phyloP scores from a whole-genome alignment of 2,113 vertebrate species.

The Prinia subflava region DNA sequence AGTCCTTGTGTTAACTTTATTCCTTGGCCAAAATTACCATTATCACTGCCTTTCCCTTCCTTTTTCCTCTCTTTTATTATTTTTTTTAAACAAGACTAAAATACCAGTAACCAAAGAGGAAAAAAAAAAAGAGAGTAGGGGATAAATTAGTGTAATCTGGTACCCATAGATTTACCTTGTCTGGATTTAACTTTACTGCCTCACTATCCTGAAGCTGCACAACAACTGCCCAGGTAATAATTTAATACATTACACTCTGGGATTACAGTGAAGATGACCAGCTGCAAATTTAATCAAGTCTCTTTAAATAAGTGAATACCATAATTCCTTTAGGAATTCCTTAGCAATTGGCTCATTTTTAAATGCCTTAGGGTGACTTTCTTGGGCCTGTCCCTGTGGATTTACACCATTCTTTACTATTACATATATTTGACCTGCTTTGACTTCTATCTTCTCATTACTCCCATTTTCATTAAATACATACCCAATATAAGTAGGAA shows the following conservation, averaged over 20 bases:
- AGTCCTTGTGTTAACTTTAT: neutral
- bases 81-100: neutral
- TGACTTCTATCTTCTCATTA: neutral
- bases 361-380: neutral
- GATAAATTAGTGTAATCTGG: neutral
- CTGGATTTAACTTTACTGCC: neutral
- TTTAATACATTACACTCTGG: neutral
- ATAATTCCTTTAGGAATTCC: neutral
- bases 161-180: neutral
- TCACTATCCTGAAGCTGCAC: neutral
- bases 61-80: neutral
- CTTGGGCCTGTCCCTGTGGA: neutral
- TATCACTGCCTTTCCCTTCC: neutral
- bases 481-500: neutral
- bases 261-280: neutral
- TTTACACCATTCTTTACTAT: neutral
- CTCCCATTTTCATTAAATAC: neutral
- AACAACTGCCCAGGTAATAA: neutral
- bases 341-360: neutral
- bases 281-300: neutral
- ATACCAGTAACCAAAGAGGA: neutral
- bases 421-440: neutral
- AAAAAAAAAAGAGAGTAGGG: fast-evolving
- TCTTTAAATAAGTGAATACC: neutral
- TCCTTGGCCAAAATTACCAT: neutral